Conservation (phyloP, 2,888 invertebrate species). For the Noctua comes region DNA sequence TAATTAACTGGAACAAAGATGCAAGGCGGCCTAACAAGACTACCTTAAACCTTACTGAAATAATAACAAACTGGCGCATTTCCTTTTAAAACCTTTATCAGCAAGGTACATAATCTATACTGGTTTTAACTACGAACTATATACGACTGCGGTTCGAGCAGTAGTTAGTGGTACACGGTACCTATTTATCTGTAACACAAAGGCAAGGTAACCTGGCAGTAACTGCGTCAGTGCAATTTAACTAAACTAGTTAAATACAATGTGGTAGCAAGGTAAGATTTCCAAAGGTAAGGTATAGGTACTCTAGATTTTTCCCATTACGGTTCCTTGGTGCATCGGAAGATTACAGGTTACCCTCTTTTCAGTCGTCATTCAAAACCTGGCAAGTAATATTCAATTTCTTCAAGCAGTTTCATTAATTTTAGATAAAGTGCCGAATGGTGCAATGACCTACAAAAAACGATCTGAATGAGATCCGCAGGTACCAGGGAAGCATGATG, state of each 20-base stretch:
- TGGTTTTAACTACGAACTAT: neutral
- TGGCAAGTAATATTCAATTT: neutral
- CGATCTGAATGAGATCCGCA: neutral
- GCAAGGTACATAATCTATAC: neutral
- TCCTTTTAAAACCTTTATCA: neutral
- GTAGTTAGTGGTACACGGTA: constrained; percentile 26
- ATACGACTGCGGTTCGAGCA: constrained; percentile 7
- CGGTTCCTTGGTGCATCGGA: neutral
- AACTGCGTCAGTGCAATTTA: constrained; percentile 35
- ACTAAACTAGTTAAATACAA: constrained; percentile 23
- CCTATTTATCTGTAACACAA: constrained; percentile 33
- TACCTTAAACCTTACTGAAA: neutral
- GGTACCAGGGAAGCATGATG: neutral
- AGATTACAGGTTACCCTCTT: neutral
- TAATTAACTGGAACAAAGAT: neutral
- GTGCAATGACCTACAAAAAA: neutral
- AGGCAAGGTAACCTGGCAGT: constrained; percentile 26
- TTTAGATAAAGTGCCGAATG: neutral
- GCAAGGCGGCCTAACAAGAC: too few relatives aligned
- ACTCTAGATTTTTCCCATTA: neutral
- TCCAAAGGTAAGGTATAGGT: neutral
- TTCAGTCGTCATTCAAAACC: too few relatives aligned
- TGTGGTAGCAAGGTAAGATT: neutral
- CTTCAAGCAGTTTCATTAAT: neutral
- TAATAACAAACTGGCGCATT: neutral